These are phyloP conservation scores for Eupithecia subfuscata DNA, from an alignment of 2,888 invertebrate species.

Conservation along the genomic window DNA sequence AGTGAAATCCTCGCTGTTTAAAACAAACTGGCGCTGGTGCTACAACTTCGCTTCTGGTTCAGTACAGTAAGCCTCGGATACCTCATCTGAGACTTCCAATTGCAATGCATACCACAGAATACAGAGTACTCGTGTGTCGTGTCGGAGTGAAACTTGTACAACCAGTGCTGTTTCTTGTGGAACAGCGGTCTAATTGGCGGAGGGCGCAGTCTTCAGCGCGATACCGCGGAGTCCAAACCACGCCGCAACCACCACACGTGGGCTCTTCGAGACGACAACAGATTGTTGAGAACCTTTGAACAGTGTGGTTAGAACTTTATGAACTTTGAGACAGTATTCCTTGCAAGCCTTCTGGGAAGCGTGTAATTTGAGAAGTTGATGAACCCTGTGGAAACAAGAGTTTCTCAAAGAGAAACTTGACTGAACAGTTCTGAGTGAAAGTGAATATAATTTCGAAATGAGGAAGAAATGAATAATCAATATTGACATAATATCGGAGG, in stretches of 20 bases:
- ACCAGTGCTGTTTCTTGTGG: constrained; percentile 13
- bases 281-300: neutral
- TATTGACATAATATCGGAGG: constrained; percentile 35
- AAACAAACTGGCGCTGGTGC: neutral
- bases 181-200: constrained; percentile 29
- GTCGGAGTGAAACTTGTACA: constrained; percentile 19
- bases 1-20: neutral
- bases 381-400: neutral
- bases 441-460: constrained; percentile 14
- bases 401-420: neutral
- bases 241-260: constrained; percentile 13
- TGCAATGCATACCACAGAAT: neutral
- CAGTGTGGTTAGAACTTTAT: neutral
- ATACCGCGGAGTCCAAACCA: constrained; percentile 29
- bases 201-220: constrained; percentile 27
- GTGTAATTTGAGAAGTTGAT: neutral
- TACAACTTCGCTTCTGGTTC: neutral
- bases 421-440: constrained; percentile 2
- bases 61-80: neutral
- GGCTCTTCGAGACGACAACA: neutral
- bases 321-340: neutral
- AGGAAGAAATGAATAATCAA: constrained; percentile 31
- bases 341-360: neutral
- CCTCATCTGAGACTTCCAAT: neutral
- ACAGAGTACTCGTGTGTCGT: neutral